Conservation (phyloP, 2,113 vertebrate species). For the Rhinolophus ferrumequinum region DNA sequence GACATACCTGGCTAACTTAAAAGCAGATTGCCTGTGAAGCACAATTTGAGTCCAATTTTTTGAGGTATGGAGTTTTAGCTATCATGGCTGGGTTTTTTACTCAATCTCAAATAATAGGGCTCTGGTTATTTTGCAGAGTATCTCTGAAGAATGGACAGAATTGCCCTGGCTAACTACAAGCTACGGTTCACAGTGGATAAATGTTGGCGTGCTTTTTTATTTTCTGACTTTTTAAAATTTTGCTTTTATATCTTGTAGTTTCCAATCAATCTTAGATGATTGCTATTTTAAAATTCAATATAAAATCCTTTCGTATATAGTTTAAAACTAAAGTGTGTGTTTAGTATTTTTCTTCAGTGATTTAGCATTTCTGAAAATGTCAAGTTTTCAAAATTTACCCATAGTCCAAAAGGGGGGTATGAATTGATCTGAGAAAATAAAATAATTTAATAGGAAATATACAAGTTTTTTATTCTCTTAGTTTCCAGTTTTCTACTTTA, state of each 20-base stretch:
- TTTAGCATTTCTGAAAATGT: slow-evolving; percentile 86
- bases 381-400: slow-evolving; percentile 87
- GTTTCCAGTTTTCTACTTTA: slow-evolving; percentile 81
- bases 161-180: slow-evolving; percentile 87
- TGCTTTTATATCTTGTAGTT: slow-evolving; percentile 78
- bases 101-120: slow-evolving; percentile 88
- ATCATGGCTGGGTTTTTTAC: slow-evolving; percentile 83
- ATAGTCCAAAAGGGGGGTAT: slow-evolving; percentile 83
- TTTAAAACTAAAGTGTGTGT: slow-evolving; percentile 79
- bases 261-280: slow-evolving; percentile 81
- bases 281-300: slow-evolving; percentile 82
- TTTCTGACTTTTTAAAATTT: slow-evolving; percentile 81
- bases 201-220: slow-evolving; percentile 87
- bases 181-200: slow-evolving; percentile 88
- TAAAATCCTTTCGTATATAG: slow-evolving; percentile 77
- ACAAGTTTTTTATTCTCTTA: slow-evolving; percentile 85
- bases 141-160: slow-evolving; percentile 87
- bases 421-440: slow-evolving; percentile 84
- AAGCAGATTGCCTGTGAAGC: slow-evolving; percentile 83
- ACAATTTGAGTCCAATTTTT: slow-evolving; percentile 71
- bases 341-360: slow-evolving; percentile 83
- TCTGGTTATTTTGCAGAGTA: slow-evolving; percentile 90
- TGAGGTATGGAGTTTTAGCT: slow-evolving; percentile 84
- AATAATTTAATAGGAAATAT: slow-evolving; percentile 83
- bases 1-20: slow-evolving; percentile 71